Base-by-base conservation (phyloP, 2,888 invertebrate genomes). In the Cheilosia vulpina region DNA sequence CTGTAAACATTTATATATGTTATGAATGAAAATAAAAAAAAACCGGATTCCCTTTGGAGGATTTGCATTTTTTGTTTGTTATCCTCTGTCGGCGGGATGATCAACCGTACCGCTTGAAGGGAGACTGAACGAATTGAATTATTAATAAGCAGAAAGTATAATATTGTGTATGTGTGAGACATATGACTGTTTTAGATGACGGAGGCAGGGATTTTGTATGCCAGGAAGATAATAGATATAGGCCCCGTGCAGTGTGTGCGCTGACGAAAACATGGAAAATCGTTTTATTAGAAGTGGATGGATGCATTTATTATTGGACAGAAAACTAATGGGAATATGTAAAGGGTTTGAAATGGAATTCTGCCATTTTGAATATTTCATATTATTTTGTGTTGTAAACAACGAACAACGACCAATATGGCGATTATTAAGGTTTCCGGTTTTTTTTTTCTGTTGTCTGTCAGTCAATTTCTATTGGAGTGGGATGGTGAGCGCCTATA, bases 81-180 rank as follows among this genome's bases (percentile, higher is more conserved):
- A 47, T 77, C 78, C 73, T 76, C 41, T 65, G 79, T 43, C 50
- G 58, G 84, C 53, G 65, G 65, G 31, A 65, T 47, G 57, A 84
- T 80, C 75, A 65, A 76, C 69, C 69, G 21, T 73, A 47, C 63
- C 71, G 45, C 60, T 47, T 38, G 17, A 17, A 71, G 72, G 76
- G 75, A 84, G 84, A 80, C 75, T 62, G 65, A 66, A 58, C 75
- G 63, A 84, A 79, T 75, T 84, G 79, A 84, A 84, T 80, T 84
- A 84, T 84, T 84, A 84, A 84, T 84, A 84, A 84, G 71, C 65
- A 66, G 47, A 73, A 78, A 83, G 62, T 78, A 68, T 77, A 62
- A 77, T 71, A 60, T 71, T 66, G 52, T 72, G 34, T 66, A 21
- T 69, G 43, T 57, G 53, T 60, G 66, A 45, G 57, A 45, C n/a